A percentile compares a stretch with the other conserved stretches of the same genome.
phyloP scores from a whole-genome alignment of 2,888 invertebrate genomes.

The Torymus tubicola region DNA sequence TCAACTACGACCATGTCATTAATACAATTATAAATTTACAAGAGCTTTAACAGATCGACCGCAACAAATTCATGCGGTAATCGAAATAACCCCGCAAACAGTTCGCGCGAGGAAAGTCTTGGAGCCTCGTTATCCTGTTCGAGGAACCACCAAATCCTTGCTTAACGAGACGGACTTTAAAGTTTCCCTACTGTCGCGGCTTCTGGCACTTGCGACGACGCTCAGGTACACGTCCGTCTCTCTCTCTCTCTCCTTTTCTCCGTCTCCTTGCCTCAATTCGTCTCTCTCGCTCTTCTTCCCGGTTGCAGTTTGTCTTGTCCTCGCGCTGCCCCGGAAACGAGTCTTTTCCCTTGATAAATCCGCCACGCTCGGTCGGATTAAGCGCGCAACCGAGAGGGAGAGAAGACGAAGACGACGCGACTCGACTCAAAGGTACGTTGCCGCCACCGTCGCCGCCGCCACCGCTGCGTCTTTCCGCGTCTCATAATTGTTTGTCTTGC shows the following conservation, averaged over 20 bases:
- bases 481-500: conserved; percentile 47
- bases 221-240: conserved; percentile 1
- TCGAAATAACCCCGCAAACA: neutral
- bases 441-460: neutral
- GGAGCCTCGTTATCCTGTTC: conserved; percentile 58
- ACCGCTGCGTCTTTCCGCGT: neutral
- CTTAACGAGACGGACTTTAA: conserved; percentile 67
- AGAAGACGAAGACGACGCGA: neutral
- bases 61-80: conserved; percentile 24
- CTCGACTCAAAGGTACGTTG: conserved; percentile 28
- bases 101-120: conserved; percentile 19
- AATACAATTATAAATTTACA: too few species aligned
- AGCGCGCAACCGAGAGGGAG: neutral
- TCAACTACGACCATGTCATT: too few species aligned
- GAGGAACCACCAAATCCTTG: conserved; percentile 66
- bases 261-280: neutral
- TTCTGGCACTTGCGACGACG: neutral
- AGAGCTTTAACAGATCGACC: neutral
- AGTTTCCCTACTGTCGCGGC: conserved; percentile 53
- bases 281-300: conserved; percentile 11
- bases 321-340: conserved; percentile 20
- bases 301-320: conserved; percentile 51
- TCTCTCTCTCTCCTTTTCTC: neutral
- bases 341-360: conserved; percentile 53
- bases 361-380: conserved; percentile 40